These are phyloP conservation scores for Xiphophorus hellerii DNA, from an alignment of 2,113 vertebrate genomes.

Conservation along the genomic window DNA sequence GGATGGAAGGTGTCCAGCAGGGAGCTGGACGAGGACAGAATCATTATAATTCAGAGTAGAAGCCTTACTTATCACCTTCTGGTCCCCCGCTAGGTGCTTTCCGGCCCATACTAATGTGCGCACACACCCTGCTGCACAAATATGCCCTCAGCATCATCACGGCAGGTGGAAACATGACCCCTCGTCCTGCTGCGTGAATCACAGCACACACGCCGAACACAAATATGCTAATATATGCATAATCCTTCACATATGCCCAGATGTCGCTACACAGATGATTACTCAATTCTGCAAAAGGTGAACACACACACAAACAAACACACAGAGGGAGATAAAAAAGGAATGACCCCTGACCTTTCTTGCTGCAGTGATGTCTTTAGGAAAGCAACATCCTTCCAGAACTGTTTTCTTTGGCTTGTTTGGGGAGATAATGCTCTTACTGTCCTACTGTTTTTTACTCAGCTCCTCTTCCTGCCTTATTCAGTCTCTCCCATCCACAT, in stretches of 20 bases:
- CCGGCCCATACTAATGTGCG: slow-evolving; percentile 38
- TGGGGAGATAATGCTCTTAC: slow-evolving; percentile 7
- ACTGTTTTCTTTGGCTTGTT: slow-evolving; percentile 27
- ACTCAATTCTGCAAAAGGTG: slow-evolving; percentile 26
- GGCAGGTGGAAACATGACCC: slow-evolving; percentile 37
- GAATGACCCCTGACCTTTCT: slow-evolving; percentile 29
- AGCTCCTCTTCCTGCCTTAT: background rate
- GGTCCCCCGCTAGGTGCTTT: slow-evolving; percentile 31
- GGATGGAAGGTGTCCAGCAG: slow-evolving; percentile 32
- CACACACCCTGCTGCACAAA: slow-evolving; percentile 16
- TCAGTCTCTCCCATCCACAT: slow-evolving; percentile 3
- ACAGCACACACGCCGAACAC: slow-evolving; percentile 26
- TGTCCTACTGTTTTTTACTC: background rate
- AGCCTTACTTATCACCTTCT: slow-evolving; percentile 61
- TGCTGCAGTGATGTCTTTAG: slow-evolving; percentile 11
- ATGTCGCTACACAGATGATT: slow-evolving; percentile 45
- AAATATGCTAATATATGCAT: slow-evolving; percentile 51
- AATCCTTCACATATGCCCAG: slow-evolving; percentile 28
- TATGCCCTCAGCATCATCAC: slow-evolving; percentile 16
- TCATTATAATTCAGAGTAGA: slow-evolving; percentile 59
- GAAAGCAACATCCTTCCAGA: slow-evolving; percentile 6
- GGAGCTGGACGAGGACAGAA: slow-evolving; percentile 18
- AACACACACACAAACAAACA: background rate
- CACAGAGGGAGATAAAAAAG: background rate
- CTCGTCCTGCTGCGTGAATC: slow-evolving; percentile 34